phyloP scores from a whole-genome alignment of 2,797 vertebrate species.

The Astyanax mexicanus region DNA sequence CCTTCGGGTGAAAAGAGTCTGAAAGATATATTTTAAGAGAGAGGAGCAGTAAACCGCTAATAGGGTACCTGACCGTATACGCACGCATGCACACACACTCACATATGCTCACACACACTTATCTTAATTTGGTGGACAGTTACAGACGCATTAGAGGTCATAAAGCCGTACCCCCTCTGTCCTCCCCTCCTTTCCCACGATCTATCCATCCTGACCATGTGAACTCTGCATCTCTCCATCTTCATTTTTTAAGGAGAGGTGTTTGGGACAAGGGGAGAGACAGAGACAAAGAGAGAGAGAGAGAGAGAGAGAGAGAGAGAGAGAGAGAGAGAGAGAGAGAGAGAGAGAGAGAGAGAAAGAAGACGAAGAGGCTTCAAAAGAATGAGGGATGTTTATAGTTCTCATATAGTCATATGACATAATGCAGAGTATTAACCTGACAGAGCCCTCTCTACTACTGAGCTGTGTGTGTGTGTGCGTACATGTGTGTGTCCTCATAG shows the following conservation, averaged over 20 bases:
- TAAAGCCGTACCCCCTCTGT: constrained; percentile 5
- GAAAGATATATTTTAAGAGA: no score
- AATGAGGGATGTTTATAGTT: not conserved
- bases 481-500: not conserved
- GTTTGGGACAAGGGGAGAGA: constrained; percentile 1
- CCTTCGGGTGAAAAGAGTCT: no score
- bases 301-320: no score
- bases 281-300: no score
- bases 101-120: constrained; percentile 9
- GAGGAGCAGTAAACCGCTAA: no score
- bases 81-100: not conserved
- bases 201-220: constrained; percentile 37
- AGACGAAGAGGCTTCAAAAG: not conserved
- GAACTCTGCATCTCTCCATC: constrained; percentile 15
- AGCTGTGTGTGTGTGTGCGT: not conserved
- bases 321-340: no score
- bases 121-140: constrained; percentile 51
- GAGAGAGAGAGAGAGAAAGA: no score
- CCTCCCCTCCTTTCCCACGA: constrained; percentile 42
- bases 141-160: constrained; percentile 34
- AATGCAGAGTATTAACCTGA: not conserved
- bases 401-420: not conserved
- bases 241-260: constrained; percentile 23
- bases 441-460: not conserved
- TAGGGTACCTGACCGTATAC: no score